Evolutionary conservation across 2,113 vertebrate species (phyloP), one percentile per base, ranked within the genome.

Genomic region (Ceyx margarethae): DNA sequence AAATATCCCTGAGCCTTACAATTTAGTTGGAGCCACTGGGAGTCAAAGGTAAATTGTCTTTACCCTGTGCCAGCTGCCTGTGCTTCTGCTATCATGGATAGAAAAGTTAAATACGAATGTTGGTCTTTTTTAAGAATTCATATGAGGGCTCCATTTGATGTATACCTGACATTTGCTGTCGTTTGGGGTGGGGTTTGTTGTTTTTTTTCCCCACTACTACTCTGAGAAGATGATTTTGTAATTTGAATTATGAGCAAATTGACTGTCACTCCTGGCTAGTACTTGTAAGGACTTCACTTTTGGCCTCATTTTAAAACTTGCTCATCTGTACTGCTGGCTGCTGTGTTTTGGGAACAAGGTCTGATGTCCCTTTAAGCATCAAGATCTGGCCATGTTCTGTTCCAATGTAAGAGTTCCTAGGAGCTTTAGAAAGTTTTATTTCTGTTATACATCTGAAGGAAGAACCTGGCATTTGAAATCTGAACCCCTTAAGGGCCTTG

Each of bases 381-480:
- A 64, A 69, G 60, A 28, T 77, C 29, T 96, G 75, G 84, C 65
- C 21, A 13, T 4, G 9, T 64, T 95, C 43, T 85, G 6, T 80
- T 94, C 72, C 67, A 73, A 0, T 19, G 37, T 54, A 88, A 72
- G 61, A 85, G 72, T 76, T 76, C n/a, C 67, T 93, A 3, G 0
- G 56, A 92, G 85, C 51, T 71, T 21, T 15, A 91, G 87, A 81
- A 95, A 87, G 58, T 87, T 95, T 91, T 58, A 89, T 92, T 93
- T 77, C 71, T 87, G 40, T 67, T 93, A 89, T 75, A 85, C 81
- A 91, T 93, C 92, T 94, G 92, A 89, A 77, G 35, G 31, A 57
- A 85, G 60, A 95, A 60, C 18, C 17, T 85, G 43, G 40, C 64
- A 71, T 82, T 91, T 92, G 94, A 96, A 96, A 96, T 71, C 67